phyloP scores from a whole-genome alignment of 2,113 vertebrate genomes.

The Pelecanoides urinatrix region DNA sequence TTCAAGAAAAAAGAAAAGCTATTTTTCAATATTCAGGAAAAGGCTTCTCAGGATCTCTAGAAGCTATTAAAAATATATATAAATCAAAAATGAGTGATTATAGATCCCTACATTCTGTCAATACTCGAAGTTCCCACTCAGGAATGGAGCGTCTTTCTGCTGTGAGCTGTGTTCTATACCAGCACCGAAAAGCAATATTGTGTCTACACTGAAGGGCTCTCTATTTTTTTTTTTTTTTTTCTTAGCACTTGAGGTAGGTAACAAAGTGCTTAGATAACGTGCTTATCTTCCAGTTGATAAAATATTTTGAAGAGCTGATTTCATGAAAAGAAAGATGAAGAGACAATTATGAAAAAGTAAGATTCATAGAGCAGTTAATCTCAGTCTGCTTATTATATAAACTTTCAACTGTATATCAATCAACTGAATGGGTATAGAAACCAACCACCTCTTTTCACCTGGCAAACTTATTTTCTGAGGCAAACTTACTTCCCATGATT shows the following conservation, averaged over 20 bases:
- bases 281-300: neutral
- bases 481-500: neutral
- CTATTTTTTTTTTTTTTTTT: neutral
- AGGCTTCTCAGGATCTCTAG: neutral
- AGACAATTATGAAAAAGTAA: neutral
- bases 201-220: neutral
- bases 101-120: neutral
- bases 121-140: neutral
- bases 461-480: neutral
- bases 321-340: neutral
- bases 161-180: neutral
- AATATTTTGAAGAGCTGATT: neutral
- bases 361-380: neutral
- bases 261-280: neutral
- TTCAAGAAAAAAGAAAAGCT: neutral
- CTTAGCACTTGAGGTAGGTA: neutral
- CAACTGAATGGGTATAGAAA: neutral
- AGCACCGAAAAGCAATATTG: neutral
- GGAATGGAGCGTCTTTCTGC: neutral
- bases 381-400: neutral
- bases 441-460: neutral
- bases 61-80: rapidly evolving
- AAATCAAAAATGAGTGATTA: neutral
- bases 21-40: neutral
- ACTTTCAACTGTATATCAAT: neutral